Percentiles rank a stretch among this genome's conserved stretches.
phyloP scores from a whole-genome alignment of 2,888 invertebrate genomes.

The Falcaria lacertinaria region DNA sequence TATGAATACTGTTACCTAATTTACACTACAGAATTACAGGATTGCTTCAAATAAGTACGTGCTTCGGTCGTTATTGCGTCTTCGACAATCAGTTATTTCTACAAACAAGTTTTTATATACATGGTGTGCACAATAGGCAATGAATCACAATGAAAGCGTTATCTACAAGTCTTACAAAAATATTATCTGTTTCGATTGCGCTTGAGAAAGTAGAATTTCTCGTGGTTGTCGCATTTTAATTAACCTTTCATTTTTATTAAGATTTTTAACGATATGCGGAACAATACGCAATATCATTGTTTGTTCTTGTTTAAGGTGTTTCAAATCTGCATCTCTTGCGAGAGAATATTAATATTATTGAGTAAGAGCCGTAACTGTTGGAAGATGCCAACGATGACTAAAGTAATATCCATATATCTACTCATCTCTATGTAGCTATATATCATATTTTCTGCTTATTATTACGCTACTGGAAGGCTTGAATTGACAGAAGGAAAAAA shows the following conservation, averaged over 20 bases:
- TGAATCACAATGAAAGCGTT: too few species aligned
- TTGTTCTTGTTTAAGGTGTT: slow-evolving; percentile 1
- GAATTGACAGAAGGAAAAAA: too few species aligned
- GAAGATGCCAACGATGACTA: too few species aligned
- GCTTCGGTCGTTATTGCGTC: neutral
- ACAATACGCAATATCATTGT: neutral
- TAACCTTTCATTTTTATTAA: slow-evolving; percentile 1
- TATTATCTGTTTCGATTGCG: slow-evolving; percentile 12
- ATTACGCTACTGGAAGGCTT: too few species aligned
- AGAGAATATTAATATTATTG: too few species aligned
- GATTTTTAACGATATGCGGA: neutral
- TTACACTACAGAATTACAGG: neutral
- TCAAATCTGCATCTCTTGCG: too few species aligned
- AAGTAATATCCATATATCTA: too few species aligned
- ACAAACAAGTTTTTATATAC: neutral
- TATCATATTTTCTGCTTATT: too few species aligned
- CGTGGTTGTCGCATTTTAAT: slow-evolving; percentile 2
- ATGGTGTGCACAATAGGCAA: too few species aligned
- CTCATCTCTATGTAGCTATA: too few species aligned
- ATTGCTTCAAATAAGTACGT: neutral
- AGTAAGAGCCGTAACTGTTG: too few species aligned
- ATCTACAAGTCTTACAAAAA: too few species aligned
- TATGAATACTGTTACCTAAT: neutral
- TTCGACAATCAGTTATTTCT: neutral
- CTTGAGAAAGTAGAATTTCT: slow-evolving; percentile 25